phyloP scores from a whole-genome alignment of 2,797 vertebrate genomes.

The Enteromius viviparus region DNA sequence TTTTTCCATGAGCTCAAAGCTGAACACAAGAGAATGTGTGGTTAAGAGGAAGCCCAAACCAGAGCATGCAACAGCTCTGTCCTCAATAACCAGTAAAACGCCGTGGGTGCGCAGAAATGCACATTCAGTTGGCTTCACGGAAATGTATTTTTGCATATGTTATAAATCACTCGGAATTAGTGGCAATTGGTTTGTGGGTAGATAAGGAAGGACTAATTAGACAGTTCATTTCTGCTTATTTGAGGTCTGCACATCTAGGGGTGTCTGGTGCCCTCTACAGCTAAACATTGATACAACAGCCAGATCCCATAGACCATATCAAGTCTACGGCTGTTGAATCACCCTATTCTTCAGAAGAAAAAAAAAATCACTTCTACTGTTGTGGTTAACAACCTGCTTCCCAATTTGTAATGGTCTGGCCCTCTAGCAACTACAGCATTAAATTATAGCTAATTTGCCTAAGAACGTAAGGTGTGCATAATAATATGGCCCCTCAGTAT shows the following conservation, averaged over 20 bases:
- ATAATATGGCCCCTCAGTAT: too few relatives aligned
- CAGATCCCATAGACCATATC: not conserved
- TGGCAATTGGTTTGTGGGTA: not conserved
- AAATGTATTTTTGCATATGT: not conserved
- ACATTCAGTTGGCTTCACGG: not conserved
- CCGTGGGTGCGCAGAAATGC: slow-evolving; percentile 16
- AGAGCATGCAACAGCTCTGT: slow-evolving; percentile 20
- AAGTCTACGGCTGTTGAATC: too few relatives aligned
- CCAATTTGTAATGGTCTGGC: too few relatives aligned
- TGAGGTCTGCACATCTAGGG: not conserved
- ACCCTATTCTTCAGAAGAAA: too few relatives aligned
- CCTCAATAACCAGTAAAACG: slow-evolving; percentile 26
- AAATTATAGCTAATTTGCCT: too few relatives aligned
- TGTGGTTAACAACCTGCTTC: too few relatives aligned
- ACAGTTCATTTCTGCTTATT: not conserved
- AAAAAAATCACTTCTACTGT: too few relatives aligned
- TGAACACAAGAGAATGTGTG: slow-evolving; percentile 20
- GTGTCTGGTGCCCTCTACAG: slow-evolving; percentile 36
- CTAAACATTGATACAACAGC: not conserved
- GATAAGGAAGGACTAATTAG: not conserved
- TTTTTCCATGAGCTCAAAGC: slow-evolving; percentile 6
- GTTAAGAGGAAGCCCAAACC: slow-evolving; percentile 8
- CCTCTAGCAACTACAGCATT: too few relatives aligned
- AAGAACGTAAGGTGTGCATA: too few relatives aligned
- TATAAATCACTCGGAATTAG: slow-evolving; percentile 18